A percentile compares a stretch with the other conserved stretches of the same genome.
Conservation (phyloP, 2,113 vertebrate genomes). For the Xiphophorus couchianus region DNA sequence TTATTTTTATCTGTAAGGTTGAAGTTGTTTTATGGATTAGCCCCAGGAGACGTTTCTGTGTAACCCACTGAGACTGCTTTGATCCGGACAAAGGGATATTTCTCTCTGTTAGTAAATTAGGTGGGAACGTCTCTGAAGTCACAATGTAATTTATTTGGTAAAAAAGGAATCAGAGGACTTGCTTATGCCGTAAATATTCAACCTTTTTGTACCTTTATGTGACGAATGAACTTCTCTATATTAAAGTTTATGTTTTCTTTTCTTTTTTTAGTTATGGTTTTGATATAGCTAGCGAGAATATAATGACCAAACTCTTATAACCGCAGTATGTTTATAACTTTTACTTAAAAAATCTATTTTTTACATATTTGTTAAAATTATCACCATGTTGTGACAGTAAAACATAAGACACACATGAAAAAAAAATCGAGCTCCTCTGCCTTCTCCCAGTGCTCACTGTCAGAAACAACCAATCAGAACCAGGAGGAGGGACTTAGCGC, state of each 20-base stretch:
- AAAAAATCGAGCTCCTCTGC: too few species aligned
- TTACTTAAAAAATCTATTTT: too few species aligned
- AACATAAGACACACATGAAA: too few species aligned
- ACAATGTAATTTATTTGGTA: background rate
- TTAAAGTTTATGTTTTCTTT: background rate
- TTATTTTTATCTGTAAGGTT: background rate
- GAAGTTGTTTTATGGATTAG: background rate
- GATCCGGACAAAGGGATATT: constrained; percentile 17
- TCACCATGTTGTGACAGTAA: too few species aligned
- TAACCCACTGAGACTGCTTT: constrained; percentile 11
- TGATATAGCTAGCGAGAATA: too few species aligned
- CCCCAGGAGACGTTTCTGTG: background rate
- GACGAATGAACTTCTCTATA: background rate
- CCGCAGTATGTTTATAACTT: too few species aligned
- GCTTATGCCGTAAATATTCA: background rate
- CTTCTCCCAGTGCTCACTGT: too few species aligned
- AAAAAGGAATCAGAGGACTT: background rate
- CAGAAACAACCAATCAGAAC: too few species aligned
- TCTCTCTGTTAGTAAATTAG: background rate
- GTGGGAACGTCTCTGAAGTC: background rate
- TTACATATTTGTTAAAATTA: too few species aligned
- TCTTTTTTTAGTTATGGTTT: too few species aligned
- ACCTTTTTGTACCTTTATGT: background rate
- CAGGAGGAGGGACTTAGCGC: too few species aligned
- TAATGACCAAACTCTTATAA: too few species aligned